These are phyloP conservation scores for Clarias pachynema DNA, from an alignment of 2,797 vertebrate species.

Conservation along the genomic window DNA sequence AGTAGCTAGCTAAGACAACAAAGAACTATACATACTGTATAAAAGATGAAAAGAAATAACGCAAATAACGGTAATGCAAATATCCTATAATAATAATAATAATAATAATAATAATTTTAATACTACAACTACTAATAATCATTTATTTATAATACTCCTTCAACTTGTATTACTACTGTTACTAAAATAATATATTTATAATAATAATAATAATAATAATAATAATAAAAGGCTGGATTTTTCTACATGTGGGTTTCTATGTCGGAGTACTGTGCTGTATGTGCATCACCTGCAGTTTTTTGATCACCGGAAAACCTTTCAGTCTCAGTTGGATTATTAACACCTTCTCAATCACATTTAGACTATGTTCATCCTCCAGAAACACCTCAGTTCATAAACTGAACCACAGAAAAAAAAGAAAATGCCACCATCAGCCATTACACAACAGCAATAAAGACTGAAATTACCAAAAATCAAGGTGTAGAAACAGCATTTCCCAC, in stretches of 20 bases:
- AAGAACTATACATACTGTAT: no score
- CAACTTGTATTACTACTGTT: no score
- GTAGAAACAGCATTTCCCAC: constrained; percentile 60
- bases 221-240: no score
- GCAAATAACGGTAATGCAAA: no score
- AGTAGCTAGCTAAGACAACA: no score
- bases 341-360: background rate
- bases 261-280: background rate
- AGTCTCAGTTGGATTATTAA: background rate
- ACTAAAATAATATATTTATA: no score
- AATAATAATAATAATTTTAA: no score
- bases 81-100: no score
- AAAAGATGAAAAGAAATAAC: no score
- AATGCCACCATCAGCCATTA: background rate
- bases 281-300: background rate
- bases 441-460: constrained; percentile 12
- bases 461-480: constrained; percentile 13
- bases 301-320: background rate
- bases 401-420: background rate
- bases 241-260: background rate
- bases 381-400: background rate
- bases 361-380: background rate
- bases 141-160: no score
- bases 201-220: no score
- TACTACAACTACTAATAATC: no score